Percentiles rank a stretch among this genome's conserved stretches.
Conservation (phyloP, 2,888 invertebrate genomes). For the Drosophila diplacantha region DNA sequence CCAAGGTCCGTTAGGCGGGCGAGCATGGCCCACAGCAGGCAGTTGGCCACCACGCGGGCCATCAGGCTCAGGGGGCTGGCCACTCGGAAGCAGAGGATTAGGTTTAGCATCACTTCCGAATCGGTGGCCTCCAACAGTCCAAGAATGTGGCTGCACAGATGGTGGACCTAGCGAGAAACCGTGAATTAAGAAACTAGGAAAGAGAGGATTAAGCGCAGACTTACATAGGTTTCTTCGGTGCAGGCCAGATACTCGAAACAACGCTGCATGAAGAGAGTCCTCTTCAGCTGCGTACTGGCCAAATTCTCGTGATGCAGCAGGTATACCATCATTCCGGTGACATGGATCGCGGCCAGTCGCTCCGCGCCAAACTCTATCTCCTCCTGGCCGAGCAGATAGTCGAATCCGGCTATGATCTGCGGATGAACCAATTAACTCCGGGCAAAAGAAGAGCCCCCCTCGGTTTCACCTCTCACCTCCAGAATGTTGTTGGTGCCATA, state of each 20-base stretch:
- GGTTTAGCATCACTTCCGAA: constrained; percentile 44
- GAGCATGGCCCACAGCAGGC: constrained; percentile 52
- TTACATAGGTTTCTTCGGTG: constrained; percentile 53
- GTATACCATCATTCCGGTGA: constrained; percentile 55
- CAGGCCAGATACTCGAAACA: constrained; percentile 59
- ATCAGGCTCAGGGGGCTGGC: constrained; percentile 47
- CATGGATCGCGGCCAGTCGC: constrained; percentile 44
- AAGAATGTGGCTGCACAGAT: constrained; percentile 45
- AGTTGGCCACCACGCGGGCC: constrained; percentile 52
- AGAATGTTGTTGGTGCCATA: constrained; percentile 45
- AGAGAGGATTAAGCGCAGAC: background rate
- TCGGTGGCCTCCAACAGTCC: constrained; percentile 37
- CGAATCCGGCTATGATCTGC: constrained; percentile 45
- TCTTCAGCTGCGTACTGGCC: constrained; percentile 39
- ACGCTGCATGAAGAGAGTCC: constrained; percentile 43
- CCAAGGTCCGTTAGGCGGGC: constrained; percentile 46
- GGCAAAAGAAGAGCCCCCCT: too few relatives aligned
- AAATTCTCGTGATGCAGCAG: constrained; percentile 44
- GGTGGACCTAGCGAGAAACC: constrained; percentile 37
- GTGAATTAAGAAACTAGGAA: background rate
- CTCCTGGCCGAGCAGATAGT: constrained; percentile 39
- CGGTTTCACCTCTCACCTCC: constrained; percentile 26
- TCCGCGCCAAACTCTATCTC: constrained; percentile 49
- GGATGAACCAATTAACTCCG: background rate
- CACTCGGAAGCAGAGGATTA: constrained; percentile 52